Evolutionary conservation across 1,140 invertebrate species (phyloP), one percentile per base, ranked within the genome.

Genomic region (Andrena cerasifolii): DNA sequence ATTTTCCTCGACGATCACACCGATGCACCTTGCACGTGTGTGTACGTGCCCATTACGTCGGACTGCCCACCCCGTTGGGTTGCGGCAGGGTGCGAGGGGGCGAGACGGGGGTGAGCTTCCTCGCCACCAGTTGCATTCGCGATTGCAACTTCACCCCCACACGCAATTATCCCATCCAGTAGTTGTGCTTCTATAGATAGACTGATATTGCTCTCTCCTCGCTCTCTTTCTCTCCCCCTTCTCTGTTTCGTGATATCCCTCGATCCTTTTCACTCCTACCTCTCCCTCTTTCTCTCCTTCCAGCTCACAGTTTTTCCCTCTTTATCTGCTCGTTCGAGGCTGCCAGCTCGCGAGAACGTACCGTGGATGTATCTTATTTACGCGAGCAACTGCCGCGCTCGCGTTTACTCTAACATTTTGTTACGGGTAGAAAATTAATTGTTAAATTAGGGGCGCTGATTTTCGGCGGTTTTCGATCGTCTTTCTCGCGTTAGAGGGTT

Each of bases 1-100:
- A 91, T 92, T 91, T 92, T 92, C 90, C 90, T 91, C 82, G 85
- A 86, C 63, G 75, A 79, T 87, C 84, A 87, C 82, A 86, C 76
- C 58, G 82, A 84, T 81, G 85, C 86, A 90, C 85, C 86, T 89
- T 76, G 62, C 81, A 79, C 73, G 74, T 78, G 79, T 84, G 84
- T 88, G 86, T 84, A 83, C 71, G 84, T 77, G 71, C 59, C 71
- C 83, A 87, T 89, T 88, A 87, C 87, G 76, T 65, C 59, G 51
- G 31, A 21, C 14, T 56, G 51, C 56, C 73, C 85, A 82, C 65
- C 83, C 85, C 43, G 40, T 43, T 33, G 72, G 33, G 45, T 28
- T 14, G 31, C 21, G 47, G 40, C 16, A n/a, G n/a, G n/a, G n/a
- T n/a, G 24, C 33, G 40, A 51, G 47, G 51, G 28, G 18, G n/a